Evolutionary conservation across 2,888 invertebrate genomes (phyloP), one percentile per base, ranked within the genome.

Genomic region (Neoscelio sp.): DNA sequence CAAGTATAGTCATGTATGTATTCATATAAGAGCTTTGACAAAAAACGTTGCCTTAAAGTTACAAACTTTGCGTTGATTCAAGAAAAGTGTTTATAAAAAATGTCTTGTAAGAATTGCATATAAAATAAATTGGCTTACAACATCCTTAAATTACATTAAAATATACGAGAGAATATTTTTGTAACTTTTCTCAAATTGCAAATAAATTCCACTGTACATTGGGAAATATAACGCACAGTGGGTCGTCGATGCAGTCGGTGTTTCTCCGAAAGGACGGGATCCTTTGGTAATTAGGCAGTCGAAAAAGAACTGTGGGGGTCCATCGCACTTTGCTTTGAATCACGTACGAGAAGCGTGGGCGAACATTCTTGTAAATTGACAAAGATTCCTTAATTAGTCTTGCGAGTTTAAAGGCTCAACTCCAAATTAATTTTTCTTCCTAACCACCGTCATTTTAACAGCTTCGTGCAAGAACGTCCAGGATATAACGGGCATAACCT

Each of bases 201-300:
- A 46, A 74, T 62, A 68, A 76, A 76, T 68, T 60, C 28, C 52
- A 42, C 46, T 33, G 17, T 56, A 58, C 67, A 60, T 46, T 60
- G 60, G 54, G 67, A 70, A 73, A 78, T 78, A 78, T 78, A 67
- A 73, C 67, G 78, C 85, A 67, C 85, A 78, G 84, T 85, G 82
- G 82, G 84, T 79, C 7, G 73, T 20, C 76, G 54, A 33, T 7
- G 54, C 40, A 15, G 70, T 77, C 82, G 79, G 48, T 70, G 79
- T 82, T 75, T 68, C 76, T 78, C 62, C 80, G 78, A 82, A 67
- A 54, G 76, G 82, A 84, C 83, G 83, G 84, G 84, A 85, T 87
- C 85, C 86, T 87, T 86, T 83, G 84, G 84, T 87, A 88, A 88
- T 88, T 88, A 88, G 78, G 73, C 76, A 78, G 76, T 74, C 79